Evolutionary conservation across 53 echinoderm and acorn worm genomes (phyloP), one percentile per base, ranked within the genome.

Genomic region (Hippasteria phrygiana): DNA sequence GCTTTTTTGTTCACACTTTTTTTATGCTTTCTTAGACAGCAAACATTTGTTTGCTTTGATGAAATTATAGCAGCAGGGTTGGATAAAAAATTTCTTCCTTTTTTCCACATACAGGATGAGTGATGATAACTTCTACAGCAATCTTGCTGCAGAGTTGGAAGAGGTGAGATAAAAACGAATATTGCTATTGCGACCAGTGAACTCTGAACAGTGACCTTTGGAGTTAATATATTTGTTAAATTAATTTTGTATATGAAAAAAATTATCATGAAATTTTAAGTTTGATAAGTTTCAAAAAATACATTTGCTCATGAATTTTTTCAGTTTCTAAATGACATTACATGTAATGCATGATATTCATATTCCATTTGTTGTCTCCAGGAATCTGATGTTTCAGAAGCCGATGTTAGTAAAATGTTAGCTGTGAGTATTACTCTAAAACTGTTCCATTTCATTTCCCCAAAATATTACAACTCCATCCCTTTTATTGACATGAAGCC

Each of bases 81-180:
- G n/a, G n/a, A n/a, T n/a, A 16, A 7, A 35, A 14, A 2, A 31
- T 67, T 67, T 35, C 34, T 32, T 42, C 26, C 11, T 73, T 73
- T 39, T 37, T 13, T 71, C 2, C 71, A 37, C 35, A 14, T 22
- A 0, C 55, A 89, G 89, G 36, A 59, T 27, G 2, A 71, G 77
- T 55, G 97, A 97, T 97, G 98, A 96, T 45, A 93, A 98, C 55
- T 98, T 98, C 75, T 98, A 98, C 88, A 98, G 96, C 77, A 51
- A 78, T 32, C 74, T 98, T 62, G 98, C 98, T 32, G 98, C 98
- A 71, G 96, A 93, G 47, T 55, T 96, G 35, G 92, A 74, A 62
- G 93, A 88, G 54, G 93, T 88, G 71, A 90, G 89, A 72, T 86
- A 6, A 56, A 73, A 33, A n/a, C n/a, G n/a, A n/a, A n/a, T n/a